Evolutionary conservation across 2,888 invertebrate species (phyloP).

Genomic region (Agapostemon virescens): DNA sequence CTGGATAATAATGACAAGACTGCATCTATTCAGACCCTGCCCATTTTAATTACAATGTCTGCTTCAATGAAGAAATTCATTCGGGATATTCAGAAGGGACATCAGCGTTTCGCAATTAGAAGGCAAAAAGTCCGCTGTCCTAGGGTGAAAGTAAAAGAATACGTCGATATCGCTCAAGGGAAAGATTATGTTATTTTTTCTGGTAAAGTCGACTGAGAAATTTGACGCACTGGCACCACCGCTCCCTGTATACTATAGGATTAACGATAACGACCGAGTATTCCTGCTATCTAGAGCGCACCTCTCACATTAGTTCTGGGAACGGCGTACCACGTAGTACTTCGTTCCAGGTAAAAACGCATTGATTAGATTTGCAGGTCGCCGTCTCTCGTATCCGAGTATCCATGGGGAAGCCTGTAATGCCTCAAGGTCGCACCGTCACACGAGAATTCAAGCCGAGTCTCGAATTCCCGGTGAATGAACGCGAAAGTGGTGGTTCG

Average conservation of each 20-base stretch:
- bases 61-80: too few species aligned
- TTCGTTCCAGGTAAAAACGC: conserved; percentile 56
- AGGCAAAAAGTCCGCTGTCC: too few species aligned
- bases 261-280: conserved; percentile 42
- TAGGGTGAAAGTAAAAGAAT: neutral
- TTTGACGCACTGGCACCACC: neutral
- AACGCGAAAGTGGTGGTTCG: conserved; percentile 30
- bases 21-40: too few species aligned
- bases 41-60: too few species aligned
- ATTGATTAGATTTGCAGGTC: conserved; percentile 57
- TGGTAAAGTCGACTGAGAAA: neutral
- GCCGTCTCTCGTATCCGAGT: conserved; percentile 37
- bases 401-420: conserved; percentile 55
- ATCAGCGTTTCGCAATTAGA: too few species aligned
- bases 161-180: neutral
- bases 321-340: conserved; percentile 47
- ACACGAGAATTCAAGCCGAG: conserved; percentile 58
- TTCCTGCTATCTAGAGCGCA: conserved; percentile 11
- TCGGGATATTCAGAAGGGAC: too few species aligned
- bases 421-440: conserved; percentile 59
- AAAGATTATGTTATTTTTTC: neutral
- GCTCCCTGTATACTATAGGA: conserved; percentile 20
- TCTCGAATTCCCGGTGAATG: conserved; percentile 62
- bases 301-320: conserved; percentile 35
- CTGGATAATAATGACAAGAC: too few species aligned